Conservation (phyloP, 2,888 invertebrate species). For the Drosophila greeni region DNA sequence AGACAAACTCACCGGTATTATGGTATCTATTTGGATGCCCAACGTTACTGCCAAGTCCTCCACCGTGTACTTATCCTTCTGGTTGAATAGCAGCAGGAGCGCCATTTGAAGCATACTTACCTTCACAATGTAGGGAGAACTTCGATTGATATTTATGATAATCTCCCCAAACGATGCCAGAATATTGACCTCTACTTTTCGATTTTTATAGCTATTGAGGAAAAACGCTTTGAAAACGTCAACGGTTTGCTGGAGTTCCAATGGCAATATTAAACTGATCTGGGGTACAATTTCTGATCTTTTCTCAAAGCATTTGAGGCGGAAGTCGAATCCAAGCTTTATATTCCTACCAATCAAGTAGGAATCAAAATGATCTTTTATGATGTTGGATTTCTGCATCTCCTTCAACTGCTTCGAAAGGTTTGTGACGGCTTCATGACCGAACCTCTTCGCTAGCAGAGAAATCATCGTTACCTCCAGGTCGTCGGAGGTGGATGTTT, state of each 20-base stretch:
- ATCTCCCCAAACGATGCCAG: conserved; percentile 1
- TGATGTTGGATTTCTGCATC: not conserved
- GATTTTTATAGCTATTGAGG: accelerated
- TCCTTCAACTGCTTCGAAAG: not conserved
- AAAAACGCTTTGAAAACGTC: not conserved
- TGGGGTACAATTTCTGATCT: not conserved
- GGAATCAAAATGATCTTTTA: not conserved
- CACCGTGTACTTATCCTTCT: not conserved
- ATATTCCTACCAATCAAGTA: not conserved
- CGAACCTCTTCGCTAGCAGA: not conserved
- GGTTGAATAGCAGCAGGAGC: conserved; percentile 22
- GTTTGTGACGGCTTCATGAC: accelerated
- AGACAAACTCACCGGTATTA: conserved; percentile 10
- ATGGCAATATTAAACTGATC: not conserved
- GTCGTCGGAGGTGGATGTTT: conserved; percentile 5
- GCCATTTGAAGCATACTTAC: conserved; percentile 21
- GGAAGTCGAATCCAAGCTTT: conserved; percentile 9
- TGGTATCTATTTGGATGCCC: not conserved
- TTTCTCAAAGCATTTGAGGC: not conserved
- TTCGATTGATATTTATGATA: not conserved
- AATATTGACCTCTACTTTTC: not conserved
- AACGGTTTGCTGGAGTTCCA: conserved; percentile 3
- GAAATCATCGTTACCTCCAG: conserved; percentile 17
- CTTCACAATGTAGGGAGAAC: not conserved
- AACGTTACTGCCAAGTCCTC: not conserved